These are phyloP conservation scores for Ceyx erithaca DNA, from an alignment of 2,797 vertebrate genomes.

Conservation along the genomic window DNA sequence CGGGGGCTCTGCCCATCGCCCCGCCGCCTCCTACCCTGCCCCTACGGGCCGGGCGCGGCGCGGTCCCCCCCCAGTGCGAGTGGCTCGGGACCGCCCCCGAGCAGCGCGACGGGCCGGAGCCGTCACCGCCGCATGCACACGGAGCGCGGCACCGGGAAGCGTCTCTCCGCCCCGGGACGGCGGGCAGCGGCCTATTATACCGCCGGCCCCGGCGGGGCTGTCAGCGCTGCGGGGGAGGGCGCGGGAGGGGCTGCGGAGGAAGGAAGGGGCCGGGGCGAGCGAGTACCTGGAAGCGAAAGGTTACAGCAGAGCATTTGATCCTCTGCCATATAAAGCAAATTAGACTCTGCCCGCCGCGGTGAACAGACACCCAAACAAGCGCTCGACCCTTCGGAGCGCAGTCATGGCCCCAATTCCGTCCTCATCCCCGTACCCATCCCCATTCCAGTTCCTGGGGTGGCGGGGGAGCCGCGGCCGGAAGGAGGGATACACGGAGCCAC, in stretches of 20 bases:
- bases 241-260: conserved; percentile 19
- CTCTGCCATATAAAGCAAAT: conserved; percentile 19
- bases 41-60: background rate
- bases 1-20: conserved; percentile 34
- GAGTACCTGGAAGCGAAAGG: conserved; percentile 25
- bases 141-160: conserved; percentile 41
- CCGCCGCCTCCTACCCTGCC: background rate
- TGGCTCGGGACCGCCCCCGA: background rate
- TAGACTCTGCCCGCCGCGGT: background rate
- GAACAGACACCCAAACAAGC: background rate
- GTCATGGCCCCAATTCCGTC: no score
- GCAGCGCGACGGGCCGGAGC: background rate
- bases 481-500: background rate
- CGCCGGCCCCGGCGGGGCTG: conserved; percentile 1
- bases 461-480: rapidly evolving
- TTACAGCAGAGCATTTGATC: background rate
- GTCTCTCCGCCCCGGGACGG: conserved; percentile 53
- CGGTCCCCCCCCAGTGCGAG: background rate
- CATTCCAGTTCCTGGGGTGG: rapidly evolving
- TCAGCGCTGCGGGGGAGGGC: conserved; percentile 7
- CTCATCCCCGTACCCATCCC: no score
- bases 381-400: background rate
- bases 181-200: conserved; percentile 56
- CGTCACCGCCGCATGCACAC: conserved; percentile 33
- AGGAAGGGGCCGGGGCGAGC: conserved; percentile 19